Base-by-base conservation (phyloP, 2,797 vertebrate genomes). In the Gephyroberyx darwinii region DNA sequence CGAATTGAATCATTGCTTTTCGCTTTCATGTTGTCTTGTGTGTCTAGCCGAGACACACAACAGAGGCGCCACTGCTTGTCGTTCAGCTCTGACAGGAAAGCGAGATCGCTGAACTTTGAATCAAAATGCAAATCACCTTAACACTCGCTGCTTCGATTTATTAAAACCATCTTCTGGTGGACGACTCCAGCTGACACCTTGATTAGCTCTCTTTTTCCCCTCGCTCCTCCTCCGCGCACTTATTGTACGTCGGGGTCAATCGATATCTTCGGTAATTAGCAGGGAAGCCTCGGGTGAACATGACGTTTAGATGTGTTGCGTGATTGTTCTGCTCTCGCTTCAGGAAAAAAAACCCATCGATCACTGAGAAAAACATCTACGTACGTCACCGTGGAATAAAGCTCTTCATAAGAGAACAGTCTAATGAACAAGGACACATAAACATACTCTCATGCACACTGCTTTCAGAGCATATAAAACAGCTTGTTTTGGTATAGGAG, bases 61-160 rank as follows among this genome's bases (percentile, higher is more conserved):
- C 54, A 71, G 51, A 55, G 39, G 26, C 6, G 5, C 69, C 7
- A 19, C 22, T 57, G 57, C 12, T 1, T 55, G 19, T 60, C 51
- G 63, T 69, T 83, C 35, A 59, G 35, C 41, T 35, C 13, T 0
- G 19, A 65, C 39, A 3, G 39, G 8, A 13, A 41, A 13, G 9
- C 39, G 39, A 41, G 39, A 9, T 13, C 39, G 39, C 39, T 47
- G 45, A n/a, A 47, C 75, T 71, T 72, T 78, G 64, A 56, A 82
- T 80, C 71, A 66, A 81, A 61, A 71, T 87, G 83, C 60, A 77
- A 84, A 84, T 71, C n/a, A n/a, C n/a, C n/a, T n/a, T n/a, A 48
- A 53, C 64, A 56, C 53, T 55, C 20, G 13, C 2, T 56, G 7
- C 47, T 69, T 56, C 77, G 59, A 47, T 47, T 47, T 47, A n/a